A percentile compares a stretch with the other conserved stretches of the same genome.
Conservation (phyloP, 2,113 vertebrate species). For the Panthera uncia region DNA sequence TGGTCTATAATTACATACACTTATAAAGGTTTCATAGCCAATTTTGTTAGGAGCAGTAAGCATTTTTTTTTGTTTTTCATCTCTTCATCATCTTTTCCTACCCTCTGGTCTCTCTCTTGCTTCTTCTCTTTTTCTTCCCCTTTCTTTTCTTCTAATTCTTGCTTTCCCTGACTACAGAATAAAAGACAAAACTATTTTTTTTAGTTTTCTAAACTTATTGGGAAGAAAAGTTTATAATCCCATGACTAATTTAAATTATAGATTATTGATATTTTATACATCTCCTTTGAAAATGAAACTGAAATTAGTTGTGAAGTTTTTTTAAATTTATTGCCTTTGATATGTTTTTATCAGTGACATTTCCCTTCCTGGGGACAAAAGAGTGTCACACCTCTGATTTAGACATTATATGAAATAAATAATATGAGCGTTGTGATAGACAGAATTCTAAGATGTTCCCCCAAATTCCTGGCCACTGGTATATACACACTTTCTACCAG, state of each 20-base stretch:
- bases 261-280: background rate
- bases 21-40: background rate
- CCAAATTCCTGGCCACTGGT: background rate
- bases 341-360: background rate
- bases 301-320: background rate
- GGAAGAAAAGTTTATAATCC: background rate
- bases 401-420: background rate
- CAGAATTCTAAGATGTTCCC: background rate
- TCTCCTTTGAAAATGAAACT: background rate
- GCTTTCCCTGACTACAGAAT: background rate
- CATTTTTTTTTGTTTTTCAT: background rate
- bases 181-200: background rate
- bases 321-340: background rate
- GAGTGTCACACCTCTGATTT: background rate
- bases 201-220: background rate
- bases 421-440: background rate
- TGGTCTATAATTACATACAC: background rate
- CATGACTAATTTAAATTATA: background rate
- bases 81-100: background rate
- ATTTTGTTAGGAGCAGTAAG: background rate
- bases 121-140: background rate
- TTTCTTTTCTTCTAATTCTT: background rate
- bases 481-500: background rate
- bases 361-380: background rate
- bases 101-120: background rate